These are phyloP conservation scores for Rambutsinella grinnellia DNA, from an alignment of 2,888 invertebrate species.

Conservation along the genomic window DNA sequence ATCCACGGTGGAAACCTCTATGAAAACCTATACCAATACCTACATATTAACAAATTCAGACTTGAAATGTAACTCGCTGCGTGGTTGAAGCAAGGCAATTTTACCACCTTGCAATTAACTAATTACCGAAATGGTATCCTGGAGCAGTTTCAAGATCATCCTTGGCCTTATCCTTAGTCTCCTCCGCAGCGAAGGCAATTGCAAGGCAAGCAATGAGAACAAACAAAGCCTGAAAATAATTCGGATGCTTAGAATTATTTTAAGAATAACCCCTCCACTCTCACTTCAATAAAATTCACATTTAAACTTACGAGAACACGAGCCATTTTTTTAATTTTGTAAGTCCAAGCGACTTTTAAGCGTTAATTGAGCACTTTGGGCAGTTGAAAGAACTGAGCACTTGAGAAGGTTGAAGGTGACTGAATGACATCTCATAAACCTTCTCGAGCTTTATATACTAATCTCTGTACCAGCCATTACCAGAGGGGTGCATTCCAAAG, in stretches of 20 bases:
- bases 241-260: no score
- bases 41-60: neutral
- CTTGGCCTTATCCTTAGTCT: slow-evolving; percentile 6
- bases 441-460: slow-evolving; percentile 30
- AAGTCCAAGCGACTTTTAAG: no score
- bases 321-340: slow-evolving; percentile 21
- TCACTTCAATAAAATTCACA: no score
- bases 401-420: slow-evolving; percentile 5
- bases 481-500: slow-evolving; percentile 12
- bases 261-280: no score
- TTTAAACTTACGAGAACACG: slow-evolving; percentile 33
- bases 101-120: neutral
- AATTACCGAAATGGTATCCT: slow-evolving; percentile 17
- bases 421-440: slow-evolving; percentile 6
- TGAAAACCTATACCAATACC: neutral
- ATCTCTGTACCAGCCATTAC: slow-evolving; percentile 21
- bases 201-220: slow-evolving; percentile 30
- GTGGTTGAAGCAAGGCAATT: no score
- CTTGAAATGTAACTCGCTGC: neutral
- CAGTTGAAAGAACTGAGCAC: neutral
- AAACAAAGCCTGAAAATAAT: slow-evolving; percentile 21
- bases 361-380: neutral
- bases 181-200: slow-evolving; percentile 33
- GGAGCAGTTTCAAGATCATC: slow-evolving; percentile 33
- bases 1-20: neutral